Evolutionary conservation across 1,140 invertebrate species (phyloP).

Genomic region (Megathymus violae): DNA sequence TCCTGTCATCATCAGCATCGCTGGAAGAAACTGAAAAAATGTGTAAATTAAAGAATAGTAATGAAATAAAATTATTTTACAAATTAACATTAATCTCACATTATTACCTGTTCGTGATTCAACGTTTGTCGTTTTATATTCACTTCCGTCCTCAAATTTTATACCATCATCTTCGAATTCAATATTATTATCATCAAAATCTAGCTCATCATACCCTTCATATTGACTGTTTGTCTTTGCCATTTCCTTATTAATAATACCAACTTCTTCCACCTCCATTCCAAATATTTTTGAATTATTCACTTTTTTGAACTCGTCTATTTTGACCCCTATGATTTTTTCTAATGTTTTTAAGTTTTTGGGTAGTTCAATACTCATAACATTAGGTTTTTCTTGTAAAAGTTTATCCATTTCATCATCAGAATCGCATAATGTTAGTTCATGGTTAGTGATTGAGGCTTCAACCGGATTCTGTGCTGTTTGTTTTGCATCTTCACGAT

Average conservation of each 20-base stretch:
- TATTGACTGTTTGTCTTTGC: background rate
- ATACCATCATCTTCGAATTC: conserved; percentile 63
- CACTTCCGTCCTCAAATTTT: conserved; percentile 41
- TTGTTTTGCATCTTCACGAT: conserved; percentile 17
- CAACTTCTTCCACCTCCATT: conserved; percentile 10
- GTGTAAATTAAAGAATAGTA: no score
- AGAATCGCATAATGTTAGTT: conserved; percentile 25
- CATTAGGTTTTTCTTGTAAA: conserved; percentile 1
- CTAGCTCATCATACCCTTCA: conserved; percentile 16
- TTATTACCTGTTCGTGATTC: conserved; percentile 16
- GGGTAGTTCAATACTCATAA: background rate
- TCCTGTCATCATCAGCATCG: conserved; percentile 17
- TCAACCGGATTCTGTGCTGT: conserved; percentile 12
- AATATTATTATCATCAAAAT: conserved; percentile 55
- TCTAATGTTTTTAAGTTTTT: background rate
- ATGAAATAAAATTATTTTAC: conserved; percentile 36
- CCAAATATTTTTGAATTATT: background rate
- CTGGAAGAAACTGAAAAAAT: conserved; percentile 36
- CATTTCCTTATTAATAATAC: conserved; percentile 1
- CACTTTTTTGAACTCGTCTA: background rate
- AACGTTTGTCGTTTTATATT: background rate
- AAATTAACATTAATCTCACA: conserved; percentile 63
- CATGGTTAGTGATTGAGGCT: conserved; percentile 26
- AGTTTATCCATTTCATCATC: conserved; percentile 6
- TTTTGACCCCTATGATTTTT: conserved; percentile 2